These are phyloP conservation scores for Heteronetta atricapilla DNA, from an alignment of 2,113 vertebrate species.

Conservation along the genomic window DNA sequence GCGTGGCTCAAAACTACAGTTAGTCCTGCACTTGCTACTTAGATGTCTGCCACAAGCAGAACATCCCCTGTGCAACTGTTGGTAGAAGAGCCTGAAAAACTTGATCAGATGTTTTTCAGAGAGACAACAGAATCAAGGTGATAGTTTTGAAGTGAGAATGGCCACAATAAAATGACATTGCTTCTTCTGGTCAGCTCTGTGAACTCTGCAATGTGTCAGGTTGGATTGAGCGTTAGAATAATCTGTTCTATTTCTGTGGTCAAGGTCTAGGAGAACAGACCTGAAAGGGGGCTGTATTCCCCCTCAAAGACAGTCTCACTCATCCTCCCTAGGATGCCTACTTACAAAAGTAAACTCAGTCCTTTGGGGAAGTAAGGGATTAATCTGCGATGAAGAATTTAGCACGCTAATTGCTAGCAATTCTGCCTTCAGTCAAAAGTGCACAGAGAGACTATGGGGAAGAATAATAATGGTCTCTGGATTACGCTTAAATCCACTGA, in stretches of 20 bases:
- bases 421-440: background rate
- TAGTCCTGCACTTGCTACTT: background rate
- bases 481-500: background rate
- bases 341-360: background rate
- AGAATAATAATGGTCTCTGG: background rate
- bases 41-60: background rate
- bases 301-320: background rate
- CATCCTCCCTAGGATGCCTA: background rate
- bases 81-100: background rate
- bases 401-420: background rate
- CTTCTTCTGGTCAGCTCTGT: background rate
- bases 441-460: background rate
- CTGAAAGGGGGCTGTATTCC: background rate
- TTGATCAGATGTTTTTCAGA: background rate
- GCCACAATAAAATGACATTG: background rate
- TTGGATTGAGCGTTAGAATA: background rate
- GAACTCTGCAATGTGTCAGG: background rate
- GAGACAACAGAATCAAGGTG: background rate
- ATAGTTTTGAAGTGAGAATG: background rate
- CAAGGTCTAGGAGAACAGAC: background rate
- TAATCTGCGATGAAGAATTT: background rate
- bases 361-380: background rate
- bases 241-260: background rate
- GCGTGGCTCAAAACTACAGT: background rate
- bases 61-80: background rate